Evolutionary conservation across 92 coral and sea anemone genomes (phyloP).

Genomic region (Phymanthus crucifer): DNA sequence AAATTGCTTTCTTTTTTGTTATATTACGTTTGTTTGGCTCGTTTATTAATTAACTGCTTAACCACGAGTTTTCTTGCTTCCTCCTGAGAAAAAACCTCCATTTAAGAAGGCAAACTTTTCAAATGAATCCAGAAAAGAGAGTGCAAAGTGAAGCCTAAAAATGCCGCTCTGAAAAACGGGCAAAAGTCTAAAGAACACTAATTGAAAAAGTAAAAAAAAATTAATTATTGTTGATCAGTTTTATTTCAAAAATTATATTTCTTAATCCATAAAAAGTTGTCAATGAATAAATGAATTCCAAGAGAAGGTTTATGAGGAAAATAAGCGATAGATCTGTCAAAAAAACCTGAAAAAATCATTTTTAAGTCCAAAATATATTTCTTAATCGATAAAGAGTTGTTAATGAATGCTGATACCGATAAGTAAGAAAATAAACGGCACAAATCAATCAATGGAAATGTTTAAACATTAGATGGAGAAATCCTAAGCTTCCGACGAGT

Average conservation of each 20-base stretch:
- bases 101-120: background rate
- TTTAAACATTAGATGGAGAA: constrained; percentile 33
- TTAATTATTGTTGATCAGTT: too few relatives aligned
- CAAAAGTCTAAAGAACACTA: too few relatives aligned
- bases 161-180: too few relatives aligned
- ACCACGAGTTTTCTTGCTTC: background rate
- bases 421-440: background rate
- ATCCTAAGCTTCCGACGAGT: constrained; percentile 32
- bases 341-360: background rate
- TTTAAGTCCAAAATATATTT: background rate
- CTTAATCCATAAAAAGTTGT: too few relatives aligned
- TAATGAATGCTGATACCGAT: constrained; percentile 32
- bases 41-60: constrained; percentile 3
- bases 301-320: background rate
- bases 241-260: too few relatives aligned
- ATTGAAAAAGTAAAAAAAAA: too few relatives aligned
- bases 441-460: constrained; percentile 23
- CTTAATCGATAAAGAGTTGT: constrained; percentile 20
- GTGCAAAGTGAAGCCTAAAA: background rate
- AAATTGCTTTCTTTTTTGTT: background rate
- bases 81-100: background rate
- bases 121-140: background rate
- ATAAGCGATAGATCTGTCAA: background rate
- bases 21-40: constrained; percentile 1
- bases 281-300: too few relatives aligned